These are phyloP conservation scores for Boloria euphrosyne DNA, from an alignment of 2,888 invertebrate genomes.

Conservation along the genomic window DNA sequence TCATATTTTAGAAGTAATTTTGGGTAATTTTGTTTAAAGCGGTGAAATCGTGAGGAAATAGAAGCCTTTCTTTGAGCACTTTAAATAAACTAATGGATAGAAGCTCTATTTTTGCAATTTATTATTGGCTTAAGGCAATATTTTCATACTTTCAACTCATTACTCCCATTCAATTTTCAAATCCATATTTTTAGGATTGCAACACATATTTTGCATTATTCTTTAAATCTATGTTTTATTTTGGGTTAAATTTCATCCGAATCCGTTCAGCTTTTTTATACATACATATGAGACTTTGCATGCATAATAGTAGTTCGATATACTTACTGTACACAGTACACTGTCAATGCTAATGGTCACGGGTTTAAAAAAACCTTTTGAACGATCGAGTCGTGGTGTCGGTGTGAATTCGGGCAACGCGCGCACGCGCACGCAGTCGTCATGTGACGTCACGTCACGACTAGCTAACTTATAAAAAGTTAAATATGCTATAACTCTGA, in stretches of 20 bases:
- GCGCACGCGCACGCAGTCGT: slow-evolving; percentile 44
- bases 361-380: slow-evolving; percentile 35
- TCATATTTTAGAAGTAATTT: too few species aligned
- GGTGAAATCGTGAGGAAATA: too few species aligned
- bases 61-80: too few species aligned
- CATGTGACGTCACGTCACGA: slow-evolving; percentile 43
- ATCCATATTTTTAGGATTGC: too few species aligned
- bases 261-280: too few species aligned
- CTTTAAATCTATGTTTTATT: background rate
- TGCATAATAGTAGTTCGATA: slow-evolving; percentile 2
- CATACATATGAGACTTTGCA: background rate
- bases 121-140: too few species aligned
- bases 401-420: slow-evolving; percentile 48
- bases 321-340: background rate
- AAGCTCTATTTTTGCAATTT: too few species aligned
- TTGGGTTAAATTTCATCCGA: background rate
- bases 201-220: background rate
- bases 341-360: slow-evolving; percentile 29
- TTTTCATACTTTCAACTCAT: too few species aligned
- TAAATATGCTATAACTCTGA: slow-evolving; percentile 6
- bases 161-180: too few species aligned
- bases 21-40: too few species aligned
- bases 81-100: too few species aligned
- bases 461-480: slow-evolving; percentile 31
- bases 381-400: slow-evolving; percentile 41